Evolutionary conservation across 2,888 invertebrate species (phyloP), one percentile per base, ranked within the genome.

Genomic region (Catocala nupta): DNA sequence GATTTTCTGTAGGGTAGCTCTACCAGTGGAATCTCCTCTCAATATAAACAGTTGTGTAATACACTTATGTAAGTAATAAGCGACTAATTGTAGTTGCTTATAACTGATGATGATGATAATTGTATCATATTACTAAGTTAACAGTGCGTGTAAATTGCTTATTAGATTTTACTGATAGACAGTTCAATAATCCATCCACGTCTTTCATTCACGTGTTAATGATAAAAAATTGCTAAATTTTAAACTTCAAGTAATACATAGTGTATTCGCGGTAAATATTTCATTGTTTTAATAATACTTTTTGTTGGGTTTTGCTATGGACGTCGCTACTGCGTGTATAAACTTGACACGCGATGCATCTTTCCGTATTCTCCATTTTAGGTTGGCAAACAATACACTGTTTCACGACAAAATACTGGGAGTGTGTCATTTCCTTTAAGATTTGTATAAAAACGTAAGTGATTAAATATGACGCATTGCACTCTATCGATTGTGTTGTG

Each of bases 361-460:
- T 69, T 80, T 82, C 78, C 80, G 66, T 75, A 70, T 71, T 67
- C 13, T 59, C 70, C 66, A 70, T 67, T 75, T 75, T 65, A 65
- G 65, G 67, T 45, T 25, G 25, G 25, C 25, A 25, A 25, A 25
- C 4, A 25, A 25, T 25, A 25, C 25, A 25, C 25, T 25, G 25
- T 25, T 25, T 25, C 25, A 25, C 25, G 25, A 25, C 25, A 25
- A 25, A 25, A 0, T 25, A 25, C 25, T 25, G 25, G 25, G 25
- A 1, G 4, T 25, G 25, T 25, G 25, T 25, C 1, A 25, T 25
- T 25, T 25, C 4, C 25, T 25, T 25, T 25, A 25, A 25, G 25
- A 25, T 25, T 25, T 25, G 25, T 39, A 39, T 39, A 9, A 7
- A 7, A 3, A 5, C 5, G 6, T 10, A 49, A 6, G 16, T 42